Base-by-base conservation (phyloP, 2,888 invertebrate genomes). In the Boloria euphrosyne region DNA sequence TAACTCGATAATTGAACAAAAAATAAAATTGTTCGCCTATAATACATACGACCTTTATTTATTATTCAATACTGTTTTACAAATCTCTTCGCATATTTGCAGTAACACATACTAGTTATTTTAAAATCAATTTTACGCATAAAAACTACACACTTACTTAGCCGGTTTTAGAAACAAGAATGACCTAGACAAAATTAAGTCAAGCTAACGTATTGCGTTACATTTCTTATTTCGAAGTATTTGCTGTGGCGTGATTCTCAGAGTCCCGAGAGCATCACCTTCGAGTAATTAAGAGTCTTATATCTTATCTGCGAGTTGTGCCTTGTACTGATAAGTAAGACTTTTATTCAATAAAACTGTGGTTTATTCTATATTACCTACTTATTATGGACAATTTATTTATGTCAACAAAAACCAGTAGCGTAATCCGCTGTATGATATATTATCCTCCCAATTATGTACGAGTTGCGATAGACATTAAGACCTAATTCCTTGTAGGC, bases 181-280 rank as follows among this genome's bases (percentile, higher is more conserved):
- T n/a, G 7, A 54, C 6, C 10, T 7, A 44, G 57, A 63, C 43
- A 17, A 57, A 44, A 49, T 47, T 0, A 22, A 38, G 44, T 43
- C 16, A 31, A 43, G 16, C 10, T 38, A 52, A 53, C 46, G 16
- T 16, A 58, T 52, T 31, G 46, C 38, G 52, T 51, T 55, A 46
- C 31, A 53, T 53, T 59, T 53, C n/a, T 13, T 47, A 65, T 73
- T 72, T 72, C 71, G 62, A 70, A 73, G 66, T 67, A 72, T 68
- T 72, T 68, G 67, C 60, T 69, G 62, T 71, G 67, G 70, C 72
- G 74, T 72, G 69, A 71, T 71, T 74, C 74, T 75, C 76, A n/a
- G n/a, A n/a, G n/a, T n/a, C n/a, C n/a, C 78, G 78, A 81, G 80
- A 82, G 81, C 82, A 82, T 88, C 88, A 87, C 86, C 87, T 88